phyloP scores from a whole-genome alignment of 2,113 vertebrate genomes.

The Dasypus novemcinctus region DNA sequence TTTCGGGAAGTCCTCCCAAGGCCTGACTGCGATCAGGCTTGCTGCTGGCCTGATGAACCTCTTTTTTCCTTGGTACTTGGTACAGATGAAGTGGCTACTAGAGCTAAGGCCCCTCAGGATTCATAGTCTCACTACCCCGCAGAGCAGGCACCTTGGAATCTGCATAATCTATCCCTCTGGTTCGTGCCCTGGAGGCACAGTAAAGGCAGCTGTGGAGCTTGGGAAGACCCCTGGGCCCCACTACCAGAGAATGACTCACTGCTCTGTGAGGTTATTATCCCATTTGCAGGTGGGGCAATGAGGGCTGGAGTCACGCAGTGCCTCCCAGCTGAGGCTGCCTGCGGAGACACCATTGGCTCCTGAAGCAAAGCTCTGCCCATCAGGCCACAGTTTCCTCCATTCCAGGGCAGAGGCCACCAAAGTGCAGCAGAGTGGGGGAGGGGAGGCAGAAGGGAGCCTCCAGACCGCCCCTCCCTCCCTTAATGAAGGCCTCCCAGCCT shows the following conservation, averaged over 20 bases:
- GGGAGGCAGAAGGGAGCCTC: not conserved
- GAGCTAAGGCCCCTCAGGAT: not conserved
- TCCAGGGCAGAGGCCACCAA: not conserved
- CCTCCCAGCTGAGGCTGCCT: not conserved
- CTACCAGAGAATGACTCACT: not conserved
- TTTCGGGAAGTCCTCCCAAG: not conserved
- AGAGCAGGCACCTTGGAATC: not conserved
- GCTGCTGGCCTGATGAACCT: not conserved
- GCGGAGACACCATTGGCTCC: not conserved
- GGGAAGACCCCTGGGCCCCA: not conserved
- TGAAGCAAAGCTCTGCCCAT: not conserved
- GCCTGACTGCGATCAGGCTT: fast-evolving
- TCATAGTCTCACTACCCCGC: not conserved
- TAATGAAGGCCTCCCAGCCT: not conserved
- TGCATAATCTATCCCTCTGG: not conserved
- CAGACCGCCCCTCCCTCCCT: not conserved
- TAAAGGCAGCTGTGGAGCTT: not conserved
- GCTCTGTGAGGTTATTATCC: not conserved
- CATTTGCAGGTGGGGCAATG: not conserved
- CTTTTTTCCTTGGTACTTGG: not conserved
- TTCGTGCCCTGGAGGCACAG: not conserved
- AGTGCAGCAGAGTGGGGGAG: not conserved
- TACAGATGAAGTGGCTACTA: not conserved
- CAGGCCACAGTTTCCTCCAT: not conserved
- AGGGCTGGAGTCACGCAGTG: not conserved